Evolutionary conservation across 2,113 vertebrate genomes (phyloP), one percentile per base, ranked within the genome.

Genomic region (Grus americana): DNA sequence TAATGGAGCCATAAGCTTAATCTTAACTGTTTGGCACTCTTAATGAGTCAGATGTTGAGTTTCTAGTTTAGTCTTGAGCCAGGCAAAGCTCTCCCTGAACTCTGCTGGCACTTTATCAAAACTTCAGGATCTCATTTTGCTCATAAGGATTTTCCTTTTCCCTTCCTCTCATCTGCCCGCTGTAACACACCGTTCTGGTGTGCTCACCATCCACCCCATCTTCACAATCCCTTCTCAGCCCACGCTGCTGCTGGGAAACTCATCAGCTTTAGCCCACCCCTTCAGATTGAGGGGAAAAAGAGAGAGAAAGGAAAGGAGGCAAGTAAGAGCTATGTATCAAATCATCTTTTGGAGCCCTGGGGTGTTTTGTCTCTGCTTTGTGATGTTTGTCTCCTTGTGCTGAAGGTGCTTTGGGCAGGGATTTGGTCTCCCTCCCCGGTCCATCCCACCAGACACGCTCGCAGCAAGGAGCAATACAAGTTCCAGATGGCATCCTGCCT

Each of bases 151-250:
- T 75, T 75, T 79, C 17, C 50, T 71, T 46, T 50, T 46, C 38
- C 11, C 15, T n/a, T 15, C 11, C 3, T 21, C 54, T 49, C 46
- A 20, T 1, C 40, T 61, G 54, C 46, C 4, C 1, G 1, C 72
- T 1, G 1, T 23, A 61, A 50, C 7, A 2, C 10, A 10, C 30
- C 3, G 1, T 36, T 40, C 30, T 0, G 0, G 38, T 0, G 3
- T 6, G 2, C 19, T 30, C 40, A 21, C 30, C 59, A 13, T 11
- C 10, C 52, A 38, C 12, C 6, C 47, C 32, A 14, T 3, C 50
- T 40, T 42, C 74, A 19, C 34, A 29, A 6, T 11, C 67, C 49
- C 22, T 22, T n/a, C 54, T 78, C 59, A n/a, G 40, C 15, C 44
- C 81, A 30, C 12, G 4, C 50, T 16, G 61, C 76, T 74, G 36